phyloP scores from a whole-genome alignment of 1,140 invertebrate species.

The Calliopsis andreniformis region DNA sequence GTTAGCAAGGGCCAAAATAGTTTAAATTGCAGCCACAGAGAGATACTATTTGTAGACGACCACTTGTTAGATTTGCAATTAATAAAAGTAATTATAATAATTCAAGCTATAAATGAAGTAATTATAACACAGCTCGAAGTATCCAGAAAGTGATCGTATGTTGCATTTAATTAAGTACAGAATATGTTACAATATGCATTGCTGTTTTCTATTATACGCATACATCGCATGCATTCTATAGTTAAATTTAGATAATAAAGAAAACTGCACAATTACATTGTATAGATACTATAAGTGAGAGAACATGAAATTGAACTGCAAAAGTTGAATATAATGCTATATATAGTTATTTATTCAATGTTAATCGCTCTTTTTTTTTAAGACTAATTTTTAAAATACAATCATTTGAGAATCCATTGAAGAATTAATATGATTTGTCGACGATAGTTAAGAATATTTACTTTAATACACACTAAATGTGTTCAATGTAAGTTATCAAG shows the following conservation, averaged over 20 bases:
- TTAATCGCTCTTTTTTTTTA: slow-evolving; percentile 16
- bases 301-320: slow-evolving; percentile 49
- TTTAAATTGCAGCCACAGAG: slow-evolving; percentile 7
- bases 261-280: slow-evolving; percentile 72
- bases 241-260: slow-evolving; percentile 63
- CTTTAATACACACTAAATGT: not conserved
- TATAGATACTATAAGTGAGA: slow-evolving; percentile 66
- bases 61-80: slow-evolving; percentile 37
- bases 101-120: not conserved
- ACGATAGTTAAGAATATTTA: not conserved
- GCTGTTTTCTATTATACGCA: slow-evolving; percentile 27
- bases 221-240: slow-evolving; percentile 52
- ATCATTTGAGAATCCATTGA: slow-evolving; percentile 34
- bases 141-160: slow-evolving; percentile 10
- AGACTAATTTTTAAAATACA: slow-evolving; percentile 12
- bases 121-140: not conserved
- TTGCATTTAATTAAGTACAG: slow-evolving; percentile 25
- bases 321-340: slow-evolving; percentile 34
- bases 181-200: slow-evolving; percentile 20
- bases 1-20: slow-evolving; percentile 15
- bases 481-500: not conserved
- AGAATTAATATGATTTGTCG: slow-evolving; percentile 8
- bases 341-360: slow-evolving; percentile 18
- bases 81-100: slow-evolving; percentile 25
- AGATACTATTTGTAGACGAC: slow-evolving; percentile 24